Conservation (phyloP, 2,797 vertebrate genomes). For the Anniella stebbinsi region DNA sequence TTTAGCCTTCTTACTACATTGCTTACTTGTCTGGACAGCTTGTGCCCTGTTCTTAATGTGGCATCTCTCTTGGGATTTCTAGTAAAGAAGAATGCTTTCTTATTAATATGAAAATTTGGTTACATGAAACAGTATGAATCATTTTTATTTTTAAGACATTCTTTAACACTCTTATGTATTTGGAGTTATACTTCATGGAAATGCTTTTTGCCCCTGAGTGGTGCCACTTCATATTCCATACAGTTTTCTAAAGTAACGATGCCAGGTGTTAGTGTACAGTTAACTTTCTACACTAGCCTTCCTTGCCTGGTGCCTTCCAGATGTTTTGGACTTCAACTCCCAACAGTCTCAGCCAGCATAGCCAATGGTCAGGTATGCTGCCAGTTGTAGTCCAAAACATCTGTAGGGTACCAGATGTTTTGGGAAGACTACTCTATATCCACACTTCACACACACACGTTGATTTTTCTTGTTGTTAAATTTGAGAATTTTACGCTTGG, state of each 20-base stretch:
- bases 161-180: background rate
- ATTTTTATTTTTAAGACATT: slow-evolving; percentile 3
- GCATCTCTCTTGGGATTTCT: slow-evolving; percentile 92
- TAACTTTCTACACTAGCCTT: too few relatives aligned
- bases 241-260: background rate
- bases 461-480: background rate
- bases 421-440: background rate
- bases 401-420: background rate
- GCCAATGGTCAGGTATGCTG: too few relatives aligned
- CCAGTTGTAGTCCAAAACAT: too few relatives aligned
- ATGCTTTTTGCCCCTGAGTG: too few relatives aligned
- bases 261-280: background rate
- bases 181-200: background rate
- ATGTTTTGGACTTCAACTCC: too few relatives aligned
- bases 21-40: slow-evolving; percentile 80
- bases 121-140: slow-evolving; percentile 11
- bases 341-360: too few relatives aligned
- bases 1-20: slow-evolving; percentile 29
- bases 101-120: slow-evolving; percentile 17
- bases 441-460: background rate
- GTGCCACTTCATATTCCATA: background rate
- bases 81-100: slow-evolving; percentile 63
- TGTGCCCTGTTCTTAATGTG: slow-evolving; percentile 77
- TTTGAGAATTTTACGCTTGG: background rate
- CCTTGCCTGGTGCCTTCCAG: too few relatives aligned